Base-by-base conservation (phyloP, 2,797 vertebrate genomes). In the Tiaroga cobitis region DNA sequence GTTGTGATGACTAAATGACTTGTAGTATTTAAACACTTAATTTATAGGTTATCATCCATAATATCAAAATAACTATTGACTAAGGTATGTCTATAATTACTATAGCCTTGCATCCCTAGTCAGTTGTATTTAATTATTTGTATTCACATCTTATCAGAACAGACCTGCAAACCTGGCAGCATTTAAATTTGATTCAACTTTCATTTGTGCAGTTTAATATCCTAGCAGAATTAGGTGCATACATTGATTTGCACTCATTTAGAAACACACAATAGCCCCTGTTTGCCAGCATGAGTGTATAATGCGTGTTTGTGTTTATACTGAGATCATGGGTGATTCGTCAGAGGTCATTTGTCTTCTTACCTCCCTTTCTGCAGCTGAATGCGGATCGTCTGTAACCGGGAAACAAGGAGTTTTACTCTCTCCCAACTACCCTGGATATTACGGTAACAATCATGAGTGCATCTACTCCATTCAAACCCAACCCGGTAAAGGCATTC, bases 401-500 rank as follows among this genome's bases (percentile, higher is more conserved):
- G 98, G 98, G 80, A 98, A 97, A 88, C 98, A 99, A 93, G 98
- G 98, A 5, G 96, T 98, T 79, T 95, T 99, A 90, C 96, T 99
- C 89, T 99, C 98, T 46, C 98, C 98, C 90, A 99, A 99, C 96
- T 99, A 98, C 89, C 98, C 98, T 3, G 94, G 96, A 92, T 98
- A 96, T 96, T 99, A 99, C 89, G 95, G 93, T 92, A 98, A 99
- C 96, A 95, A 97, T 94, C 98, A 99, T 0, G 98, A 99, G 91
- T 99, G 98, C 93, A 99, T 99, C 94, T 99, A 99, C 95, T 99
- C 97, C 92, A 98, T 99, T 95, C 97, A 98, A 94, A 99, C 97
- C 0, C 98, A 99, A 92, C 96, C 97, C 0, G 98, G 98, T n/a
- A 99, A 99, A 90, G 98, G 98, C 46, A 97, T 99, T 91, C 98